Conservation (phyloP, 2,113 vertebrate genomes). For the Cyprinodon tularosa region DNA sequence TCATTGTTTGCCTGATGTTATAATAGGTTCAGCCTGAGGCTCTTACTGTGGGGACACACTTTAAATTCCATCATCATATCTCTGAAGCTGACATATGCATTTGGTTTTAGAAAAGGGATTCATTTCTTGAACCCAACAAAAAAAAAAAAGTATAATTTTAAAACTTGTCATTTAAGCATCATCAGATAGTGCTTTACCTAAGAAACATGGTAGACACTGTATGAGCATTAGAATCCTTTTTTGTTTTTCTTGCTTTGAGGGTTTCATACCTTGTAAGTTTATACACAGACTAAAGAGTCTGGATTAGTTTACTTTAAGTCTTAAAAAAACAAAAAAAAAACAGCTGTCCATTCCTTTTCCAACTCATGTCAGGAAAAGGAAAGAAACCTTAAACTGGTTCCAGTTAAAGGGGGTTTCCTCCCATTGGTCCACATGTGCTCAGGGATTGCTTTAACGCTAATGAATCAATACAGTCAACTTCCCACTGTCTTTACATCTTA, state of each 20-base stretch:
- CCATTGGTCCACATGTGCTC: background rate
- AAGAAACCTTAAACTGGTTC: too few species aligned
- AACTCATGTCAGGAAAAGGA: too few species aligned
- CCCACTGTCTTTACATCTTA: background rate
- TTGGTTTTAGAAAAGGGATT: constrained; percentile 27
- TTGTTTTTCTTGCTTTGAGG: too few species aligned
- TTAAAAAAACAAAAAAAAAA: background rate
- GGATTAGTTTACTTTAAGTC: background rate
- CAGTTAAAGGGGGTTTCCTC: background rate
- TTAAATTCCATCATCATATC: constrained; percentile 34
- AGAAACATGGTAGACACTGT: background rate
- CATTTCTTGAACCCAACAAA: constrained; percentile 25
- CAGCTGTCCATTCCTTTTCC: too few species aligned
- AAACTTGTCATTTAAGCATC: constrained; percentile 3
- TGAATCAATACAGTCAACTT: background rate
- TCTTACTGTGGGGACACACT: constrained; percentile 28
- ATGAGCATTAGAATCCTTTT: too few species aligned
- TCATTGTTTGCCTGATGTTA: constrained; percentile 48
- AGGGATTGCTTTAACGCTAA: background rate
- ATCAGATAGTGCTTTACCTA: background rate
- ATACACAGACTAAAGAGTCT: background rate
- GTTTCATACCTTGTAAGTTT: background rate
- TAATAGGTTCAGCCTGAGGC: constrained; percentile 46
- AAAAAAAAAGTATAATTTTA: background rate
- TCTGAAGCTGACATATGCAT: constrained; percentile 42